Evolutionary conservation across 2,113 vertebrate species (phyloP).

Genomic region (Grallaria varia): DNA sequence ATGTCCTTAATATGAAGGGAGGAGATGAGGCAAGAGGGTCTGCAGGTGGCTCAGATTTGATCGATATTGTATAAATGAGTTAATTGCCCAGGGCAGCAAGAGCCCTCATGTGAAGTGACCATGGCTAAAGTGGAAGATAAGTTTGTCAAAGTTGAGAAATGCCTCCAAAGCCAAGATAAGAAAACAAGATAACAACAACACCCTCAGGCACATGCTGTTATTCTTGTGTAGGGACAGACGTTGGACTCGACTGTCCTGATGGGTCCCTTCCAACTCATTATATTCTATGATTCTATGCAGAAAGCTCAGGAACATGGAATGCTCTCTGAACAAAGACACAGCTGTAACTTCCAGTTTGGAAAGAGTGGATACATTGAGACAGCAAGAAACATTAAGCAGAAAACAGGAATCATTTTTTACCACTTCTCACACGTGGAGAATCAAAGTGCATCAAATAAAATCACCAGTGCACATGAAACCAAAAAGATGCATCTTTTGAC

Average conservation of each 20-base stretch:
- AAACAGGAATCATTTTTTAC: background rate
- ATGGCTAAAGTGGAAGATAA: background rate
- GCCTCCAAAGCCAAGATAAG: background rate
- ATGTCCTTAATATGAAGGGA: fast-evolving
- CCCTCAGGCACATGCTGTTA: background rate
- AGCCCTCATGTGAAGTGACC: fast-evolving
- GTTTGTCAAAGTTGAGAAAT: background rate
- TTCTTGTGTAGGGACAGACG: background rate
- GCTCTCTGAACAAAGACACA: background rate
- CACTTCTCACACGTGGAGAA: background rate
- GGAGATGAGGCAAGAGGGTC: fast-evolving
- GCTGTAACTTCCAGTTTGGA: background rate
- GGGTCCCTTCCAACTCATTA: background rate
- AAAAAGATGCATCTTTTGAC: background rate
- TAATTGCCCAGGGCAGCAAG: background rate
- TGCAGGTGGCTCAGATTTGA: background rate
- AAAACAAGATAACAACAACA: fast-evolving
- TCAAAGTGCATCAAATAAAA: background rate
- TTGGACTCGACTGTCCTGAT: background rate
- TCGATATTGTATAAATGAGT: background rate
- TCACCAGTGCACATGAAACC: background rate
- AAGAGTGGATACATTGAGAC: background rate
- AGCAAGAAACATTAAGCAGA: background rate
- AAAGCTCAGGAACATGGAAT: background rate
- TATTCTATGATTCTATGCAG: background rate